Evolutionary conservation across 2,888 invertebrate genomes (phyloP), one percentile per base, ranked within the genome.

Genomic region (Iphiclides podalirius): DNA sequence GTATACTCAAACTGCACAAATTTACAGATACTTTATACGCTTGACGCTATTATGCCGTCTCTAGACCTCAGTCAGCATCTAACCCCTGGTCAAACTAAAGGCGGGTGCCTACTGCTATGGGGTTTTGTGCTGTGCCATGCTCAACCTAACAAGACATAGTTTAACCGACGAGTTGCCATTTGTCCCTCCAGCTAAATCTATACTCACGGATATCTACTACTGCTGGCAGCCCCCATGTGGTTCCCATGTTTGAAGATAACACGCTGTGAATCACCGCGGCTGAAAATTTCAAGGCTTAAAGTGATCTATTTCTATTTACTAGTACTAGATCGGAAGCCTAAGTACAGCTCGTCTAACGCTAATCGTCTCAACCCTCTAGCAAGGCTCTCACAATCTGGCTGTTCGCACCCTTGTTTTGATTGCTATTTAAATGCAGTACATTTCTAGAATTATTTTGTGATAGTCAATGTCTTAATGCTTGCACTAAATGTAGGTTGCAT

Each of bases 171-270:
- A n/a, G n/a, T 11, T 31, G n/a, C 34, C 34, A 9, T 6, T 23
- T 17, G 12, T 28, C 17, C 31, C 13, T 23, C 28, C 6, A 3
- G 33, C 33, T 51, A 49, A 51, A 47, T 49, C 56, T 54, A 57
- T 61, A 66, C 64, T 93, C 91, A 94, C 94, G 92, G 93, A 81
- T 91, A 93, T 90, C 93, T 91, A 70, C 92, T 90, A 69, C 92
- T 87, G 78, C 90, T 91, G 67, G 89, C 84, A 60, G 91, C 82
- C 59, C 91, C 89, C 63, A 93, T 92, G 82, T 93, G 94, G 87
- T 94, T 94, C 67, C 92, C 91, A 68, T 92, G 91, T 75, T 92
- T 91, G 90, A 92, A 94, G 81, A 94, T 90, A 68, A 94, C 94
- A 69, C 94, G 90, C 82, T 93, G 93, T 55, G 91, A 92, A 76